Evolutionary conservation across 2,113 vertebrate species (phyloP), one percentile per base, ranked within the genome.

Genomic region (Gymnogyps californianus): DNA sequence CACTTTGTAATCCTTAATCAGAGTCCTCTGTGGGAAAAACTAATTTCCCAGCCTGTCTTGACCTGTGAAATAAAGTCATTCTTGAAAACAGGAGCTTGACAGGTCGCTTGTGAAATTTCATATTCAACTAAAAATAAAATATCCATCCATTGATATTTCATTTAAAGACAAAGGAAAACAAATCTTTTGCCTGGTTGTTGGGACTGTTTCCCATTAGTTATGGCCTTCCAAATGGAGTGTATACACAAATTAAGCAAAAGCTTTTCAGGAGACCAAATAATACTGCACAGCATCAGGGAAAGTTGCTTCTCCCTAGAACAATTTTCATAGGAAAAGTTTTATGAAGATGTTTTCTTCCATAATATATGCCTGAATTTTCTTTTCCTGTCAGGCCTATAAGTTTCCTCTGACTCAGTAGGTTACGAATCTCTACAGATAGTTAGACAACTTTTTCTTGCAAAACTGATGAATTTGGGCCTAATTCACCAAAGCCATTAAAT

Each of bases 131-230:
- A 97, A 97, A 97, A 97, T 98, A 97, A 97, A 97, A 98, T 97
- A 96, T 91, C 96, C 95, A 97, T 97, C 96, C 96, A 98, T 97
- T 98, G 97, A 97, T 98, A 98, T 98, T 98, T 97, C 93, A 96
- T 98, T 98, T 97, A 96, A 95, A 97, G 87, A 91, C n/a, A 87
- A 95, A 89, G 90, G 74, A 90, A 97, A 97, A 96, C 86, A 96
- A 91, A 96, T 96, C 38, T 93, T 91, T 96, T 77, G 54, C 75
- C 38, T 84, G 16, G 25, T 91, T 71, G 61, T n/a, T 38, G 58
- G 69, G 75, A 77, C 6, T 44, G 19, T 42, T 88, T 82, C 49
- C 46, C 61, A 74, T 91, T 94, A 77, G 54, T 85, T 90, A 87
- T 20, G 44, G 49, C 69, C 36, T 83, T 88, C 75, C 46, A 83